These are phyloP conservation scores for Lasioglossum calceatum DNA, from an alignment of 2,888 invertebrate genomes.

Conservation along the genomic window DNA sequence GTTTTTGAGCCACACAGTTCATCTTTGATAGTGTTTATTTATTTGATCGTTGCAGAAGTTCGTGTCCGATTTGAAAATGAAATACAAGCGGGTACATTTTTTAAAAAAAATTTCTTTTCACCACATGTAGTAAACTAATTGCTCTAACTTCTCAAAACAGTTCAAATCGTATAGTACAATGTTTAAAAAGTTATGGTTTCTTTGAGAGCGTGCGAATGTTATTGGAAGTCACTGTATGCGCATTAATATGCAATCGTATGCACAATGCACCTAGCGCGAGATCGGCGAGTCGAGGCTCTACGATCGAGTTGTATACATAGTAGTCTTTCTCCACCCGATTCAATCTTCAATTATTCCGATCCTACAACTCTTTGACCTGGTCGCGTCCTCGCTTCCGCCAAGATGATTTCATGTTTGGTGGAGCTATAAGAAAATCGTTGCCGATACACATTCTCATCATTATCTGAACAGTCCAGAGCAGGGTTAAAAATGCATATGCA, in stretches of 20 bases:
- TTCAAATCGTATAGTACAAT: no score
- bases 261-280: no score
- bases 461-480: not conserved
- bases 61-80: not conserved
- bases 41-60: not conserved
- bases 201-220: no score
- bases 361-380: not conserved
- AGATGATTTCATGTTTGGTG: not conserved
- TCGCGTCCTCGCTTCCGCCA: not conserved
- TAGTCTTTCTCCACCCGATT: not conserved
- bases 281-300: no score
- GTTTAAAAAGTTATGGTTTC: no score
- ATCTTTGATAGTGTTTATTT: not conserved
- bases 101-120: no score
- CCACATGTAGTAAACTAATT: no score
- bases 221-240: no score
- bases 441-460: not conserved
- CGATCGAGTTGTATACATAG: no score
- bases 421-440: not conserved
- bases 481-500: slow-evolving; percentile 1
- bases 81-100: not conserved
- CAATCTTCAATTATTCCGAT: not conserved
- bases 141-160: no score
- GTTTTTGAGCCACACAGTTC: not conserved
- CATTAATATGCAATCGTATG: no score